These are phyloP conservation scores for Diceros bicornis DNA, from an alignment of 2,797 vertebrate genomes.

Conservation along the genomic window DNA sequence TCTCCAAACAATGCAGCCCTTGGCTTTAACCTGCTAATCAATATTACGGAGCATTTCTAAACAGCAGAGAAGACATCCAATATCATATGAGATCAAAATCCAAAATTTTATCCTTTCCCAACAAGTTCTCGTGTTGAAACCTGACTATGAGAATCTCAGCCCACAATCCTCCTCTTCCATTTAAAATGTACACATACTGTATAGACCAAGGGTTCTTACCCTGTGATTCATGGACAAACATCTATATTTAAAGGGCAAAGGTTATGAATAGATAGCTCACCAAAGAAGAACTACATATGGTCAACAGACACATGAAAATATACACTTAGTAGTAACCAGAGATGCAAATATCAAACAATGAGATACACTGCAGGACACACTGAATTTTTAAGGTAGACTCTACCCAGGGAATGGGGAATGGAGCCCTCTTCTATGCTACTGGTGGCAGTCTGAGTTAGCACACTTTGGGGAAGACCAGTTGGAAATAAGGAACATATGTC, in stretches of 20 bases:
- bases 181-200: not conserved
- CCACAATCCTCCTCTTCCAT: not conserved
- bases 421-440: slow-evolving; percentile 21
- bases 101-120: slow-evolving; percentile 27
- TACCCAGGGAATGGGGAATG: not conserved
- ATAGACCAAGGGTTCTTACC: not conserved
- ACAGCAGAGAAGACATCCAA: slow-evolving; percentile 25
- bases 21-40: slow-evolving; percentile 46
- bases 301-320: slow-evolving; percentile 52
- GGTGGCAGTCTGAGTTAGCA: not conserved
- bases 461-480: slow-evolving; percentile 5
- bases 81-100: slow-evolving; percentile 2
- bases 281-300: slow-evolving; percentile 23
- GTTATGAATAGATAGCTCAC: not conserved
- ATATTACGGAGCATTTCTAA: slow-evolving; percentile 15
- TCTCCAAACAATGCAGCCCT: slow-evolving; percentile 15
- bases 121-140: slow-evolving; percentile 24
- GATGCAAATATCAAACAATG: slow-evolving; percentile 31
- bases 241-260: slow-evolving; percentile 42
- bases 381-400: not conserved
- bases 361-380: not conserved
- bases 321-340: slow-evolving; percentile 13
- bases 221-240: slow-evolving; percentile 35
- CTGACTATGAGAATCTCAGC: not conserved
- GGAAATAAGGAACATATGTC: not conserved